Percentiles rank a stretch among this genome's conserved stretches.
These are phyloP conservation scores for Scaptomyza parva DNA, from an alignment of 2,888 invertebrate species.

Conservation along the genomic window DNA sequence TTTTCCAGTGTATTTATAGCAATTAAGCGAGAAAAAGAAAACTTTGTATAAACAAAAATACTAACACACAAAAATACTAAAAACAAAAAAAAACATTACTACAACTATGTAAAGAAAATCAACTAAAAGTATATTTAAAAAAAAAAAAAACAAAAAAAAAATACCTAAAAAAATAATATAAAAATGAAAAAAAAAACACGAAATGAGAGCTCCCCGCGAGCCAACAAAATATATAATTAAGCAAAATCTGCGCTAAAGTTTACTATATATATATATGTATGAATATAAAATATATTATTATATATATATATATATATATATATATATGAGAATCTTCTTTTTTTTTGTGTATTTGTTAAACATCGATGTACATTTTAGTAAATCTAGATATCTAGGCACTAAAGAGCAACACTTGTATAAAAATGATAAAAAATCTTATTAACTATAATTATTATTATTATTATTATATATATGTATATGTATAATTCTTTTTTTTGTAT, in stretches of 20 bases:
- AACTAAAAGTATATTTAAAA: constrained; percentile 41
- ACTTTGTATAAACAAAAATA: constrained; percentile 38
- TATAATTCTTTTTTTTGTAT: constrained; percentile 39
- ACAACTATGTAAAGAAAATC: constrained; percentile 38
- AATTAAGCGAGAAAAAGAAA: constrained; percentile 31
- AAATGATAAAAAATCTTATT: constrained; percentile 41
- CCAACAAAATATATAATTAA: constrained; percentile 43
- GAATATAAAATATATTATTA: constrained; percentile 27
- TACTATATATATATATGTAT: constrained; percentile 22
- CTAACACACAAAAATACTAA: constrained; percentile 31
- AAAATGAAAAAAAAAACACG: constrained; percentile 28
- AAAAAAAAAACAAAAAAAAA: constrained; percentile 14
- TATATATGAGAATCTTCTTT: constrained; percentile 33
- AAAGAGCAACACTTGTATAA: constrained; percentile 71
- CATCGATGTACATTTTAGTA: constrained; percentile 73
- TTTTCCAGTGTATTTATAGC: constrained; percentile 77
- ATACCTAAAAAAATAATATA: constrained; percentile 10
- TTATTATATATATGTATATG: constrained; percentile 33
- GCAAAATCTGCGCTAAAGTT: constrained; percentile 60
- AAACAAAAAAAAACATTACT: constrained; percentile 35
- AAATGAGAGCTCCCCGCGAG: constrained; percentile 43
- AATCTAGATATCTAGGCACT: constrained; percentile 67
- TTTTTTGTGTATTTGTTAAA: constrained; percentile 65
- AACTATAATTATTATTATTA: constrained; percentile 43
- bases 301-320: constrained; percentile 22